Evolutionary conservation across 2,797 vertebrate genomes (phyloP).

Genomic region (Enteromius fasciolatus): DNA sequence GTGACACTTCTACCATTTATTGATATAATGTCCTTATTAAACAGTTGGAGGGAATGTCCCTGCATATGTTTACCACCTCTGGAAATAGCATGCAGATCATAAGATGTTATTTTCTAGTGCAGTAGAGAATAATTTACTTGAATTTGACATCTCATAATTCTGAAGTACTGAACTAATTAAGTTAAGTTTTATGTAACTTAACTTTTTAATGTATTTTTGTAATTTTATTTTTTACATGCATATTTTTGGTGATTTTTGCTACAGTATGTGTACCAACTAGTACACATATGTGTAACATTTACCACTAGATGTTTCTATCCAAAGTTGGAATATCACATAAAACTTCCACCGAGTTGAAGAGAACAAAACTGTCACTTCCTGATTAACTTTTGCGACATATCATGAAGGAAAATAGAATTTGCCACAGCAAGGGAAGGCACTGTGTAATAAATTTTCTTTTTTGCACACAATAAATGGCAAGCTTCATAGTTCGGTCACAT

Average conservation of each 20-base stretch:
- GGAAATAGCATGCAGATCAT: background rate
- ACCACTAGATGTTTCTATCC: background rate
- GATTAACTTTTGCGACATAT: background rate
- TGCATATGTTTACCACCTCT: slow-evolving; percentile 37
- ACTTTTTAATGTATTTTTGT: background rate
- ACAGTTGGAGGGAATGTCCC: slow-evolving; percentile 46
- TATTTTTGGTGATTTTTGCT: background rate
- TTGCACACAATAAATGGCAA: background rate
- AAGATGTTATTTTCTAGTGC: background rate
- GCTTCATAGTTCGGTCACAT: background rate
- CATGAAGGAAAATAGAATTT: background rate
- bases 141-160: background rate
- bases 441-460: background rate
- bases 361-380: background rate
- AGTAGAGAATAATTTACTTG: background rate
- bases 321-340: background rate
- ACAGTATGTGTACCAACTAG: background rate
- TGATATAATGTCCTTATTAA: slow-evolving; percentile 48
- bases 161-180: background rate
- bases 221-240: background rate
- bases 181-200: background rate
- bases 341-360: background rate
- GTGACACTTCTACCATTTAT: slow-evolving; percentile 49
- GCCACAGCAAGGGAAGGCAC: background rate
- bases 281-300: too few species aligned